Evolutionary conservation across 2,113 vertebrate genomes (phyloP).

Genomic region (Macroglossus sobrinus): DNA sequence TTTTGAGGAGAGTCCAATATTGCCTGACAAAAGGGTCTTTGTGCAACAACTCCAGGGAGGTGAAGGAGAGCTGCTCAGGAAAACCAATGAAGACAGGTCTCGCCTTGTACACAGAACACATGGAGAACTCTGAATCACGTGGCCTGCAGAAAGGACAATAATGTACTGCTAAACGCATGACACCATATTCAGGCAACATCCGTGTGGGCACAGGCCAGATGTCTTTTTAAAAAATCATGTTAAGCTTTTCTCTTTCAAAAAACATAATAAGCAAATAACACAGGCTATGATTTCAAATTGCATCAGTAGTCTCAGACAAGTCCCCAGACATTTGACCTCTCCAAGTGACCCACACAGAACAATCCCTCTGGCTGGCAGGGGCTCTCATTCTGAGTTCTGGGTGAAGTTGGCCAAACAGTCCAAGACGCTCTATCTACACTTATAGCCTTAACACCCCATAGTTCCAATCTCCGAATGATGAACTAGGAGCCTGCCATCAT

Average conservation of each 20-base stretch:
- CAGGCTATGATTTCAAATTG: neutral
- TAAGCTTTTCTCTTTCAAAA: conserved; percentile 3
- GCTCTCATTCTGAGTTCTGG: neutral
- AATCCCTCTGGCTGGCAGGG: neutral
- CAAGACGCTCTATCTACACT: neutral
- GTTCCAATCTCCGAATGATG: neutral
- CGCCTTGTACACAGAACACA: conserved; percentile 77
- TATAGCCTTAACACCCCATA: neutral
- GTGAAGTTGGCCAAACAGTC: neutral
- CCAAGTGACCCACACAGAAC: neutral
- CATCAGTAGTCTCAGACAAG: neutral
- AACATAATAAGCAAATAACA: neutral
- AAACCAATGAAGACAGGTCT: conserved; percentile 80
- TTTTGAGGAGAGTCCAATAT: conserved; percentile 81
- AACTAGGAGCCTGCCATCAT: neutral
- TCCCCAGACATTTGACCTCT: neutral
- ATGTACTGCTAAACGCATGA: conserved; percentile 72
- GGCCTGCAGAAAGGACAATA: conserved; percentile 72
- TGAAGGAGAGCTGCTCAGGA: conserved; percentile 76
- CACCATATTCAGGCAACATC: conserved; percentile 64
- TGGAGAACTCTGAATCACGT: conserved; percentile 77
- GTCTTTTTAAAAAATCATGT: neutral
- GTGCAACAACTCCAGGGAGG: conserved; percentile 76
- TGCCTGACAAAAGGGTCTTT: conserved; percentile 85
- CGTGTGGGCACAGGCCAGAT: neutral